phyloP scores from a whole-genome alignment of 2,888 invertebrate genomes.

The Lithophane ornitopus region DNA sequence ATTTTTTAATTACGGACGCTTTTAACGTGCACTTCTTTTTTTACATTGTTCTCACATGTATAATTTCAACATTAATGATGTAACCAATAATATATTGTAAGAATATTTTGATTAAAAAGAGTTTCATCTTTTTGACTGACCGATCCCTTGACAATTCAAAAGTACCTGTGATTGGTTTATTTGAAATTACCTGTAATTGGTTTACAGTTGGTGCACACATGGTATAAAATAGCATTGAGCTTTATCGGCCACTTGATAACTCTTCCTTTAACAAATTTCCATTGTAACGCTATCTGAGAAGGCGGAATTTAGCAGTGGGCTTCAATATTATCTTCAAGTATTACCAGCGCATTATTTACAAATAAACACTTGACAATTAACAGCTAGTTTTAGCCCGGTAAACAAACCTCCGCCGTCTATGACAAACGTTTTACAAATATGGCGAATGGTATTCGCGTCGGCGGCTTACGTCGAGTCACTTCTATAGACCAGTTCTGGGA shows the following conservation, averaged over 20 bases:
- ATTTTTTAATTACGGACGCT: too few relatives aligned
- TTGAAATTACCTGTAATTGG: too few relatives aligned
- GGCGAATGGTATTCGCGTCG: conserved; percentile 64
- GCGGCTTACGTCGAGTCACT: conserved; percentile 45
- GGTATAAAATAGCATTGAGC: not conserved
- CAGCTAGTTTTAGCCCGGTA: conserved; percentile 36
- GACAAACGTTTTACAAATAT: conserved; percentile 58
- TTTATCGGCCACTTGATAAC: not conserved
- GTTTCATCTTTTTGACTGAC: too few relatives aligned
- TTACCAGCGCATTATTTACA: conserved; percentile 20
- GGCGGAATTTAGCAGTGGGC: conserved; percentile 18
- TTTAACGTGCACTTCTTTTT: too few relatives aligned
- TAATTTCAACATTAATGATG: too few relatives aligned
- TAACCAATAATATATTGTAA: too few relatives aligned
- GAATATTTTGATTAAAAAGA: too few relatives aligned
- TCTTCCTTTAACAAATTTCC: not conserved
- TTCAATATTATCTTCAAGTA: conserved; percentile 5
- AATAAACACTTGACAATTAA: conserved; percentile 39
- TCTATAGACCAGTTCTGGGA: conserved; percentile 24
- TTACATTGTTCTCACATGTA: too few relatives aligned
- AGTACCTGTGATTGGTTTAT: too few relatives aligned
- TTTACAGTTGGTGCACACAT: not conserved
- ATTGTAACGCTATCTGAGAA: not conserved
- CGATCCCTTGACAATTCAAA: too few relatives aligned
- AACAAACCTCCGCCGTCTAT: conserved; percentile 46